Evolutionary conservation across 2,113 vertebrate species (phyloP), one percentile per base, ranked within the genome.

Genomic region (Nematolebias whitei): DNA sequence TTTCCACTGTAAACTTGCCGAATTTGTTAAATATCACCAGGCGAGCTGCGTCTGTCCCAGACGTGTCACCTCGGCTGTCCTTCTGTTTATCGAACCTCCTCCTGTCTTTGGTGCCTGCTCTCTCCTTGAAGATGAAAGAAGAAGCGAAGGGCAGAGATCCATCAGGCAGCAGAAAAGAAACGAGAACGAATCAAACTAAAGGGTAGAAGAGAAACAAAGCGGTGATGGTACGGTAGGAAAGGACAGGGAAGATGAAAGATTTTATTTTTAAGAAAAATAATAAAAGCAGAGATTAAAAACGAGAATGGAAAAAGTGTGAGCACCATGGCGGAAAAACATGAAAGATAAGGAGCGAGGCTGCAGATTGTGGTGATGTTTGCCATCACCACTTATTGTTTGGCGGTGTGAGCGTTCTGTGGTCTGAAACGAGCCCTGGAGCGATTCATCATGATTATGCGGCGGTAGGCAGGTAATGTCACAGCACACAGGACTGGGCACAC

Each of bases 391-490:
- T 72, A 71, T 59, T 76, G 82, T 75, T 71, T 78, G 80, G 74
- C 23, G 12, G 61, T 41, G 54, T 73, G 80, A 68, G 68, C 59
- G 29, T 57, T 78, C 68, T 55, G 76, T 57, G 73, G 69, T 81
- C 70, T 39, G 72, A 51, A 54, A 66, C 56, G 26, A 69, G 63
- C 65, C 57, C 74, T 58, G 45, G 23, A 75, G 84, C 51, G 78
- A 92, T 92, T 92, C 80, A 91, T 92, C 90, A 90, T 88, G 87
- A 91, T 92, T 91, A 91, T 86, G 86, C 74, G 82, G 73, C 73
- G 74, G 71, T 83, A 77, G 90, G 85, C 90, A 92, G 90, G 89
- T 88, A 86, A 88, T 91, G 90, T 91, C 88, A 87, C 84, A 78
- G 85, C 76, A 83, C 84, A 78, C 72, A 78, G 63, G 64, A 67